Percentiles rank a stretch among this genome's conserved stretches.
These are phyloP conservation scores for Castor canadensis DNA, from an alignment of 2,113 vertebrate genomes.

Conservation along the genomic window DNA sequence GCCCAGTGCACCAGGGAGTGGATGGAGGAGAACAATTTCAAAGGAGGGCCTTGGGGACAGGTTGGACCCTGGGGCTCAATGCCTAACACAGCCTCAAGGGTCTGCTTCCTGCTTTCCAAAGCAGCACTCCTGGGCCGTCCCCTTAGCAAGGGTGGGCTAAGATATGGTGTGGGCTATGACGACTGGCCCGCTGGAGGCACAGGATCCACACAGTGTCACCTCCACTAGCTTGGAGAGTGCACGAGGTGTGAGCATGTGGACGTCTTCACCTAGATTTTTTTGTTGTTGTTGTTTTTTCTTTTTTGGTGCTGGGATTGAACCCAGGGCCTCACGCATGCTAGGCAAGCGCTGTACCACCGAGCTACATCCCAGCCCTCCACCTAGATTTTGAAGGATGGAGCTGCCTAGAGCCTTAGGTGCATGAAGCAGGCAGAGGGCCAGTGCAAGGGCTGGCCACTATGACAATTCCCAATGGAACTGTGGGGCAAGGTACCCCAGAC, in stretches of 20 bases:
- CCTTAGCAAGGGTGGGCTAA: not conserved
- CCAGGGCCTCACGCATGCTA: no score
- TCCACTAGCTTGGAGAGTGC: not conserved
- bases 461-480: not conserved
- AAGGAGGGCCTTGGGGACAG: not conserved
- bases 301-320: no score
- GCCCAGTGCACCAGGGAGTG: not conserved
- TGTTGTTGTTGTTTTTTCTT: no score
- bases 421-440: not conserved
- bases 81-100: not conserved
- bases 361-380: no score
- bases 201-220: no score
- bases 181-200: accelerated
- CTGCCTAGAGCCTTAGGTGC: not conserved
- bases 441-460: not conserved
- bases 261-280: not conserved
- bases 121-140: not conserved
- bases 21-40: not conserved
- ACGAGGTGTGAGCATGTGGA: not conserved
- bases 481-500: not conserved
- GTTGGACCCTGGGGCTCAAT: not conserved
- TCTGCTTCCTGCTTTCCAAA: no score
- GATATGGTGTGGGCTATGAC: not conserved
- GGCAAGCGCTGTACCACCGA: no score
- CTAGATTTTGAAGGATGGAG: not conserved